Conservation (phyloP, 2,888 invertebrate species). For the Nasonia oneida region DNA sequence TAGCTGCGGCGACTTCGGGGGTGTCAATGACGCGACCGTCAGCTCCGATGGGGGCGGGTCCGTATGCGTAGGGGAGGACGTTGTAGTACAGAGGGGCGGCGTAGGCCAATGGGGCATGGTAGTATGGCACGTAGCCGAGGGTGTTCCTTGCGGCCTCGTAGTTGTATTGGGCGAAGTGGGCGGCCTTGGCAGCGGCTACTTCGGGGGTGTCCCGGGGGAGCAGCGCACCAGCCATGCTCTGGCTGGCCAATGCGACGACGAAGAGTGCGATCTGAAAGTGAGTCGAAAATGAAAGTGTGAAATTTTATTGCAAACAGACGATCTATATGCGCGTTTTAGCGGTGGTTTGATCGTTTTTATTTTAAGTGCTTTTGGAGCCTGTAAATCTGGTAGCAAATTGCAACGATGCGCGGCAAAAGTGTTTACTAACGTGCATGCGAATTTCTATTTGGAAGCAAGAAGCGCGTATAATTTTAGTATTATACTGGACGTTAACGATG, state of each 20-base stretch:
- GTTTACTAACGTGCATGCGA: constrained; percentile 24
- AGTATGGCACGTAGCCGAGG: constrained; percentile 46
- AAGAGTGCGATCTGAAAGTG: constrained; percentile 47
- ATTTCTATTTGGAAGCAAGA: constrained; percentile 32
- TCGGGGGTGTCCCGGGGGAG: constrained; percentile 70
- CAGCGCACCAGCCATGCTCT: constrained; percentile 35
- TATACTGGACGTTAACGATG: constrained; percentile 34
- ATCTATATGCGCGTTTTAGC: no score
- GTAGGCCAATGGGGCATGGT: constrained; percentile 13
- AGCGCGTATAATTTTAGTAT: constrained; percentile 37
- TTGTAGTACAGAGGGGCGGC: constrained; percentile 56
- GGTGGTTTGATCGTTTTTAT: no score
- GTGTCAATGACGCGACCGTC: constrained; percentile 76
- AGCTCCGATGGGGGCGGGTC: constrained; percentile 71
- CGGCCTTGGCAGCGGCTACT: constrained; percentile 71
- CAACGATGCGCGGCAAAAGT: not conserved
- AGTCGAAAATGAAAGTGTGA: not conserved
- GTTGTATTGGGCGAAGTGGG: constrained; percentile 65
- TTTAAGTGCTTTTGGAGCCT: no score
- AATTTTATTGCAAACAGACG: not conserved
- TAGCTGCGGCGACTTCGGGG: constrained; percentile 74
- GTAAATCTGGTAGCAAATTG: no score
- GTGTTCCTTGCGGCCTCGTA: constrained; percentile 61
- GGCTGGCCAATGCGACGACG: constrained; percentile 43
- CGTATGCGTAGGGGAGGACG: constrained; percentile 60